Base-by-base conservation (phyloP, 2,888 invertebrate species). In the Scaptomyza cyrtandrae region DNA sequence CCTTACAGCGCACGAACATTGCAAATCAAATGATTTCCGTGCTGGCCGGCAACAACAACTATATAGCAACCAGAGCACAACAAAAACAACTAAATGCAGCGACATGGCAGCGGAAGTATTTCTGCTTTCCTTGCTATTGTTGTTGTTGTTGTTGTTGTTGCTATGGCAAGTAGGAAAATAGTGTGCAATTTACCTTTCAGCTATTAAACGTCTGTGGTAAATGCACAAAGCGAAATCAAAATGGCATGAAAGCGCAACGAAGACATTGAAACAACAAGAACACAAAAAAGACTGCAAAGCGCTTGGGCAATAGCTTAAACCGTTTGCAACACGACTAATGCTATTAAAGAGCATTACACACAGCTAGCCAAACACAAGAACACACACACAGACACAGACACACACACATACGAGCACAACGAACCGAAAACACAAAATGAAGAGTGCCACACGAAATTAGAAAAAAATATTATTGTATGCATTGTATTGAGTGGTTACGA, bases 21-120 rank as follows among this genome's bases (percentile, higher is more conserved):
- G 83, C 77, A 86, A 86, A 84, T 88, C 86, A 86, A 84, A 84
- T 88, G 88, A 87, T 84, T 84, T 84, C 84, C 84, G 83, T 86
- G 83, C 83, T 77, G 66, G 67, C 80, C 76, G 56, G 54, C 75
- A 77, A 67, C 59, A 70, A 60, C 57, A 9, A 45, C 46, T 61
- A 65, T 41, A 35, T 43, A 54, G 49, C 60, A 65, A 67, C 13
- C 37, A 11, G 19, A 49, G 53, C 53, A 33, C 54, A 59, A 41
- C 45, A 46, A 60, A 33, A 49, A 53, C 37, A 64, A 58, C 55
- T 41, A 48, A 33, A 57, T 50, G 59, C 62, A 70, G 49, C 64
- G 75, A 82, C 75, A 73, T 68, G 75, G 71, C 69, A 78, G 69
- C 88, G 86, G 88, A 84, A 86, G 80, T 87, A 80, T 80, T 75